Evolutionary conservation across 2,113 vertebrate genomes (phyloP), one percentile per base, ranked within the genome.

Genomic region (Talpa occidentalis): DNA sequence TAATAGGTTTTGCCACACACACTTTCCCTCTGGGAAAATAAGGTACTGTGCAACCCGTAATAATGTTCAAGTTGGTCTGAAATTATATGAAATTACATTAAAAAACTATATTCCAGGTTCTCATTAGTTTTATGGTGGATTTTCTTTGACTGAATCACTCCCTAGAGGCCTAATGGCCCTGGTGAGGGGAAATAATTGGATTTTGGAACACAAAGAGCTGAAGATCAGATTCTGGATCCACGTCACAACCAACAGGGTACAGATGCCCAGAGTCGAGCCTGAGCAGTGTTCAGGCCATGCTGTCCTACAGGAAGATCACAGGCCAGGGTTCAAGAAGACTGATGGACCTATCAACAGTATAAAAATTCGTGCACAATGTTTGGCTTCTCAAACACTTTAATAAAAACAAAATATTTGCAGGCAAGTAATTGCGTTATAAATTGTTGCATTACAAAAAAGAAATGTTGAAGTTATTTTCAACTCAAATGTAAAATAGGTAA

Each of bases 101-200:
- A 80, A 64, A 95, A 95, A 47, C 17, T 40, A 64, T 56, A 95
- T 22, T 56, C 52, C 67, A 76, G 30, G 32, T 70, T 88, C 67
- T 95, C 44, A 72, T 93, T 80, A 59, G 44, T 52, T 79, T 80
- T 79, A 52, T 9, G 91, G 37, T 90, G 76, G 62, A 85, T 82
- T 80, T 93, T 72, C 35, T 78, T 84, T 32, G 60, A 85, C 37
- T 69, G 42, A 93, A 56, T 88, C 40, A 62, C 22, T 79, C 49
- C 37, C 64, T 73, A 73, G 66, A 66, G 67, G 59, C 32, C 30
- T 54, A 54, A 76, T 90, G 67, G 17, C 47, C 17, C 76, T 82
- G 32, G 52, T 64, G 28, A 67, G 47, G 26, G 67, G 72, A 85
- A 84, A 69, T 64, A 88, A 93, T 91, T 91, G 44, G 21, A 35